Evolutionary conservation across 2,797 vertebrate species (phyloP), one percentile per base, ranked within the genome.

Genomic region (Corythornis leucogaster): DNA sequence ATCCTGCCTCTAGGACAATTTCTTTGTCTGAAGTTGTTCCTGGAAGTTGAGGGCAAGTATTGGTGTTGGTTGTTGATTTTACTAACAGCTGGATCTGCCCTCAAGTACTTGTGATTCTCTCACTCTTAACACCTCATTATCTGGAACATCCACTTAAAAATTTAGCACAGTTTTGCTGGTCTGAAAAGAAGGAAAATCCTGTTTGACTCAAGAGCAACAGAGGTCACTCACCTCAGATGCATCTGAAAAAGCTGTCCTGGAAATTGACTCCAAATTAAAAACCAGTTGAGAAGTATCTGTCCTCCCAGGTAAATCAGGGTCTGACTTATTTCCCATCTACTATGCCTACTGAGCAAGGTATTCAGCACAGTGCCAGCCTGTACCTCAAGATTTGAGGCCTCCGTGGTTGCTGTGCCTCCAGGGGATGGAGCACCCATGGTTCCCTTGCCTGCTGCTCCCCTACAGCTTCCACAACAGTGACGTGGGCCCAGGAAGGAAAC

Each of bases 71-170:
- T 70, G 59, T 86, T 79, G 90, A 57, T 86, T 94, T 91, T 85
- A 86, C 48, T 33, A 77, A 70, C 83, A 94, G 83, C 78, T 86
- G 88, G 83, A 70, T 94, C 70, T 85, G 78, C 86, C 92, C 83
- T 86, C 70, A 45, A 90, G 78, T 73, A 51, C 80, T 90, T 73
- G 58, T 16, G 88, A 84, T 81, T 90, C 75, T 88, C 75, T 88
- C 20, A 38, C 59, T 75, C 90, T 95, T 96, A 96, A 71, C 93
- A 92, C 77, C 93, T 94, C 86, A 53, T 94, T 92, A 94, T 80
- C 83, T 86, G 94, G 90, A 92, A 86, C 88, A 88, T 76, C 78
- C 25, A 59, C 80, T 90, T 80, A 63, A 3, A 50, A 61, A 14
- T 40, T 40, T 40, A 88, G 78, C 67, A 54, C 30, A 42, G 59